phyloP scores from a whole-genome alignment of 2,113 vertebrate genomes.

The Nicator chloris region DNA sequence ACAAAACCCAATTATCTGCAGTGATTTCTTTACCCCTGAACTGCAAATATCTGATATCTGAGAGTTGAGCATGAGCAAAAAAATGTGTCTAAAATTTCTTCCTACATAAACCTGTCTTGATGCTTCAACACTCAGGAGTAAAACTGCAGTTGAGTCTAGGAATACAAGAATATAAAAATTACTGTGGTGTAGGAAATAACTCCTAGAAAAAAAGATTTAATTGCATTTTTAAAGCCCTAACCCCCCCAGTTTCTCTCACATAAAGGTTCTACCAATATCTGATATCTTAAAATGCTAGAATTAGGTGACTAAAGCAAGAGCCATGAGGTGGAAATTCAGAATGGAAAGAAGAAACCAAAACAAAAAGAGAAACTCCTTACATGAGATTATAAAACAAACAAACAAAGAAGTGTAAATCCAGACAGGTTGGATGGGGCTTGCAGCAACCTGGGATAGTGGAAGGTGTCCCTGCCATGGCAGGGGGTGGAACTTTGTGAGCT shows the following conservation, averaged over 20 bases:
- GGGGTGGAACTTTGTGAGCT: background rate
- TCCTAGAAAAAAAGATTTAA: background rate
- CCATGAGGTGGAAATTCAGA: background rate
- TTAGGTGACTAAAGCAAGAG: background rate
- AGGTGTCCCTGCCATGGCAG: background rate
- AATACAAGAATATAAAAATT: background rate
- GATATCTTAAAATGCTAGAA: background rate
- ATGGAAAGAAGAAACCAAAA: no score
- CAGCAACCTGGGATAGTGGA: background rate
- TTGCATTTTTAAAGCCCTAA: background rate
- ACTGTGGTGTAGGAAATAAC: background rate
- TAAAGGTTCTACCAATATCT: background rate
- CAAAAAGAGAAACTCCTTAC: background rate
- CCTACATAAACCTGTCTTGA: background rate
- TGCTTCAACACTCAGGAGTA: background rate
- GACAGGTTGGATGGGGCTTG: background rate
- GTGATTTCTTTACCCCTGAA: background rate
- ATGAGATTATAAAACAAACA: background rate
- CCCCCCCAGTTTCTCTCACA: background rate
- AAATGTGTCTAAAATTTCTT: background rate
- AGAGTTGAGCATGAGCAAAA: background rate
- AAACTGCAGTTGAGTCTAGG: background rate
- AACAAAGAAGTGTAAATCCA: background rate
- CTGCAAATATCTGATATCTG: background rate
- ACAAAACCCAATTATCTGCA: background rate